Conservation (phyloP, 2,797 vertebrate species). For the Knipowitschia caucasica region DNA sequence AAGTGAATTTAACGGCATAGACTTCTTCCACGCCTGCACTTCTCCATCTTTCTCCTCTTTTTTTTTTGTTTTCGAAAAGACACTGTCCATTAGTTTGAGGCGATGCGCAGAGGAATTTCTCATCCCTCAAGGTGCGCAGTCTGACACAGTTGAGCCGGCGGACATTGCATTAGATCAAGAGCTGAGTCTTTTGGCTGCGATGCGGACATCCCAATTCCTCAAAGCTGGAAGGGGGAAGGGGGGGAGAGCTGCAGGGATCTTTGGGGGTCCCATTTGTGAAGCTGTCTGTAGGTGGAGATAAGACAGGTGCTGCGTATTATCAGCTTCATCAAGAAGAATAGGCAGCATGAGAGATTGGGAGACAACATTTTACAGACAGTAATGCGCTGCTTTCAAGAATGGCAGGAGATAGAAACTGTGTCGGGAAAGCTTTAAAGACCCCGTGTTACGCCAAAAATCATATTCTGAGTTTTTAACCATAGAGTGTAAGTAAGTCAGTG, state of each 20-base stretch:
- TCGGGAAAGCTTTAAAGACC: neutral
- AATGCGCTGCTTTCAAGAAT: neutral
- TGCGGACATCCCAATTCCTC: slow-evolving; percentile 79
- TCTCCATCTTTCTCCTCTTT: slow-evolving; percentile 44
- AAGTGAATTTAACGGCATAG: slow-evolving; percentile 52
- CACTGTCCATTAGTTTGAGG: slow-evolving; percentile 77
- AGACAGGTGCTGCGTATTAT: slow-evolving; percentile 74
- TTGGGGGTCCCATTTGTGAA: slow-evolving; percentile 75
- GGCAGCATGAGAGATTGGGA: slow-evolving; percentile 39
- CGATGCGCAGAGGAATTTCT: slow-evolving; percentile 68
- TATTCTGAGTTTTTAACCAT: too few relatives aligned
- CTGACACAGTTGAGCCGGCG: slow-evolving; percentile 72
- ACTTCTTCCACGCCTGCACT: slow-evolving; percentile 42
- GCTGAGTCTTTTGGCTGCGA: slow-evolving; percentile 62
- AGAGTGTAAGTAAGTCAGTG: too few relatives aligned
- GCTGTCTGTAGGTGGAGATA: slow-evolving; percentile 77
- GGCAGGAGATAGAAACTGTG: neutral
- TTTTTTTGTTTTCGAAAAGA: slow-evolving; percentile 61
- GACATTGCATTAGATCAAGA: slow-evolving; percentile 75
- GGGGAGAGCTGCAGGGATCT: slow-evolving; percentile 59
- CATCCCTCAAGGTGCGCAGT: slow-evolving; percentile 74
- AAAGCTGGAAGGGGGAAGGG: slow-evolving; percentile 54
- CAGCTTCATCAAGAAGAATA: slow-evolving; percentile 68
- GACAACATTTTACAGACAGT: slow-evolving; percentile 30
- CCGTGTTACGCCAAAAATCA: neutral